Percentiles rank a stretch among this genome's conserved stretches.
These are phyloP conservation scores for Macaca mulatta DNA, from an alignment of 2,113 vertebrate genomes.

Conservation along the genomic window DNA sequence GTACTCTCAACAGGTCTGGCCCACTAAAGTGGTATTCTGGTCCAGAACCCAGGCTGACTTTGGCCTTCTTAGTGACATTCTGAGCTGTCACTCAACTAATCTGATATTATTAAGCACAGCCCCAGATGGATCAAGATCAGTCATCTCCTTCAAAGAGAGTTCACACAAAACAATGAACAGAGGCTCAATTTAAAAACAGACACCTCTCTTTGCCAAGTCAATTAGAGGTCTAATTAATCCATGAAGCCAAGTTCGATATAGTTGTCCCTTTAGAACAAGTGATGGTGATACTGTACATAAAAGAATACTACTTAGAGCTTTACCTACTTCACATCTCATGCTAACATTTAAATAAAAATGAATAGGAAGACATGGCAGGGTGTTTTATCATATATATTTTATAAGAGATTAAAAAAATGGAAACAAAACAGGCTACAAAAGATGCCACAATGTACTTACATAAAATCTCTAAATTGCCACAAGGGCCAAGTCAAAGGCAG, in stretches of 20 bases:
- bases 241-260: background rate
- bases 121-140: background rate
- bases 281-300: background rate
- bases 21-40: background rate
- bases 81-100: background rate
- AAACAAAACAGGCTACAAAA: background rate
- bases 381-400: constrained; percentile 1
- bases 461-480: background rate
- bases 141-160: background rate
- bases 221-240: constrained; percentile 33
- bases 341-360: background rate
- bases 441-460: background rate
- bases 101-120: background rate
- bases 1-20: background rate
- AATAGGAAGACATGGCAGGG: background rate
- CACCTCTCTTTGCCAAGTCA: constrained; percentile 5
- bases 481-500: background rate
- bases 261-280: background rate
- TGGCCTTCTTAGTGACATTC: background rate
- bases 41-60: background rate
- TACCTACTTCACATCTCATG: background rate
- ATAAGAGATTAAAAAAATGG: background rate
- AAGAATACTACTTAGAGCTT: background rate
- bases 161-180: background rate
- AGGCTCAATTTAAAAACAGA: constrained; percentile 39